Base-by-base conservation (phyloP, 2,888 invertebrate species). In the Gymnosoma rotundatum region DNA sequence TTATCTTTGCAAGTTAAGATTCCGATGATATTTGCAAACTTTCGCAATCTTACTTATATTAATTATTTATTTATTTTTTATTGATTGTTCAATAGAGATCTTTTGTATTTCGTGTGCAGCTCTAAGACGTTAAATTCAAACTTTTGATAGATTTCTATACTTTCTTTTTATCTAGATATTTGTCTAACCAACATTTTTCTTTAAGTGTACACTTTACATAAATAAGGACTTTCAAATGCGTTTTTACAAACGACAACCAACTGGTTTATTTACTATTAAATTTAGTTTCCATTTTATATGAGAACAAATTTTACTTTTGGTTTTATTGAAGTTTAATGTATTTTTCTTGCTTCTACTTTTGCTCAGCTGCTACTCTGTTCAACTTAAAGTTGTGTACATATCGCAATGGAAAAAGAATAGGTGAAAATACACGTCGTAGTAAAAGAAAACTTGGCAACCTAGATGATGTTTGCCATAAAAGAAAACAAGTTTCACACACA, bases 301-400 rank as follows among this genome's bases (percentile, higher is more conserved):
- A 56, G 45, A 52, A 73, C 12, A 73, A 73, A 73, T 83, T 83
- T 80, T 83, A 81, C 81, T 84, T 84, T 84, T 84, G 69, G 78
- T 84, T 84, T 84, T 84, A 78, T 81, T 84, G 58, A 81, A 81
- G 78, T 78, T 70, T 73, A 75, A 75, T 69, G 63, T 21, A 48
- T 21, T 56, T 21, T 56, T 16, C 5, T 36, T 69, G 58, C 67
- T 75, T 64, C 58, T 25, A 7, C 50, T 54, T 25, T 38, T 48
- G 38, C 54, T 61, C 10, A 14, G 21, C 52, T 38, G 14, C 45
- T 16, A 21, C 16, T 16, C 42, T 36, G 48, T 56, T 36, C 42
- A 69, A n/a, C 20, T 20, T 21, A 16, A 67, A 76, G 36, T 67
- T 76, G 38, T 25, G 18, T 12, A 14, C 25, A 76, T 38, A 50